These are phyloP conservation scores for Conistra vaccinii DNA, from an alignment of 2,888 invertebrate genomes.

Conservation along the genomic window DNA sequence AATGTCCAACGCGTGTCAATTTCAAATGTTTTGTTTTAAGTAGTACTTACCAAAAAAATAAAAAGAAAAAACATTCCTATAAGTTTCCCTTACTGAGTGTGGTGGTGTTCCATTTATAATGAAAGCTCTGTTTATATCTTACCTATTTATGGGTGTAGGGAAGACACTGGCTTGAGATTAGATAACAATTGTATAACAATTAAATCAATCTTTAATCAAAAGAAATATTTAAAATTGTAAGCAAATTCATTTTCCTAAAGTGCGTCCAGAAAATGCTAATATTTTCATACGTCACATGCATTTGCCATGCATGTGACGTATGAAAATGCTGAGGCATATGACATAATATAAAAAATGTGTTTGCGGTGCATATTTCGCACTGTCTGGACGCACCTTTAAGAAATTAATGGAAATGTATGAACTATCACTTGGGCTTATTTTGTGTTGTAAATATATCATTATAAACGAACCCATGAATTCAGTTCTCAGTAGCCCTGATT, in stretches of 20 bases:
- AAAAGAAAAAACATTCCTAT: too few species aligned
- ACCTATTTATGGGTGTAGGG: background rate
- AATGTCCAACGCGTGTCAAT: too few species aligned
- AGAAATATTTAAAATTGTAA: too few species aligned
- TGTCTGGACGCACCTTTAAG: background rate
- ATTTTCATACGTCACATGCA: too few species aligned
- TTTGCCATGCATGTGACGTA: background rate
- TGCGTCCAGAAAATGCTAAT: background rate
- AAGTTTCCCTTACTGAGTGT: conserved; percentile 9
- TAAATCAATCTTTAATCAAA: background rate
- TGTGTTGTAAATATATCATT: background rate
- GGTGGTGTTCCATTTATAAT: conserved; percentile 9
- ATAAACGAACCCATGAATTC: too few species aligned
- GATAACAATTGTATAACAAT: background rate
- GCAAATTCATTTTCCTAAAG: too few species aligned
- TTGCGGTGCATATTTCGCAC: too few species aligned
- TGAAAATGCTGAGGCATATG: too few species aligned
- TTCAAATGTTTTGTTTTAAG: too few species aligned
- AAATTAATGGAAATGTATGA: background rate
- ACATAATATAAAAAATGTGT: too few species aligned
- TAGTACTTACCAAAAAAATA: too few species aligned
- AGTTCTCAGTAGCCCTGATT: background rate
- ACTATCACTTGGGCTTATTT: background rate
- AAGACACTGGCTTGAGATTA: background rate
- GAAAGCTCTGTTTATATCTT: background rate